These are phyloP conservation scores for Copsychus sechellarum DNA, from an alignment of 2,113 vertebrate species.

Conservation along the genomic window DNA sequence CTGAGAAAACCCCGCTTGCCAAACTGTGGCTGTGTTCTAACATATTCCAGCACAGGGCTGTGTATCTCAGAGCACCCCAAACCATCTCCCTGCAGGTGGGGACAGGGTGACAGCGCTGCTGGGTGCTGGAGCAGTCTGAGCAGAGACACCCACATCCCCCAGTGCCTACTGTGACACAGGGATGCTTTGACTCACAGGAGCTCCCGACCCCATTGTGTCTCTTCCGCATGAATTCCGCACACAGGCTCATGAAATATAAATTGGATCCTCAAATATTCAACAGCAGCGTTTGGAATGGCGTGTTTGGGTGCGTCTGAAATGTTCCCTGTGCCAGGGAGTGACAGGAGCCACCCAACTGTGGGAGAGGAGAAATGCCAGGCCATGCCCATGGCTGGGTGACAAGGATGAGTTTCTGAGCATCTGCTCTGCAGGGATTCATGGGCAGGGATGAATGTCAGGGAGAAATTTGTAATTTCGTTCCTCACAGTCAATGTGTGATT, in stretches of 20 bases:
- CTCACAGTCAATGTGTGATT: neutral
- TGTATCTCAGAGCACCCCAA: neutral
- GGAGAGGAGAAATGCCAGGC: neutral
- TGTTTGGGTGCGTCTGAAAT: neutral
- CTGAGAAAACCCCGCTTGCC: fast-evolving
- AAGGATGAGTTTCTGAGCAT: neutral
- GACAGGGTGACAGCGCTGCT: neutral
- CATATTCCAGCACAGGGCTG: fast-evolving
- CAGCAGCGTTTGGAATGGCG: neutral
- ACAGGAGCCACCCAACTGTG: neutral
- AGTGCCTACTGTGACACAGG: fast-evolving
- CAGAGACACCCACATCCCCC: fast-evolving
- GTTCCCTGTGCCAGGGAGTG: neutral
- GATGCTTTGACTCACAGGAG: neutral
- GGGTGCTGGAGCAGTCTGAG: neutral
- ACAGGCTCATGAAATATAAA: slow-evolving; percentile 35
- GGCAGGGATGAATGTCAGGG: neutral
- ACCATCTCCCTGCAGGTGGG: neutral
- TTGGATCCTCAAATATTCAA: slow-evolving; percentile 11
- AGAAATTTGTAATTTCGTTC: neutral
- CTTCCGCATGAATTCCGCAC: neutral
- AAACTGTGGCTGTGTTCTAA: neutral
- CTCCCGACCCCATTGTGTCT: slow-evolving; percentile 47
- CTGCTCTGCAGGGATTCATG: neutral
- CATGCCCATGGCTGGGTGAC: neutral